A percentile compares a stretch with the other conserved stretches of the same genome.
phyloP scores from a whole-genome alignment of 2,888 invertebrate species.

The Antheraea yamamai region DNA sequence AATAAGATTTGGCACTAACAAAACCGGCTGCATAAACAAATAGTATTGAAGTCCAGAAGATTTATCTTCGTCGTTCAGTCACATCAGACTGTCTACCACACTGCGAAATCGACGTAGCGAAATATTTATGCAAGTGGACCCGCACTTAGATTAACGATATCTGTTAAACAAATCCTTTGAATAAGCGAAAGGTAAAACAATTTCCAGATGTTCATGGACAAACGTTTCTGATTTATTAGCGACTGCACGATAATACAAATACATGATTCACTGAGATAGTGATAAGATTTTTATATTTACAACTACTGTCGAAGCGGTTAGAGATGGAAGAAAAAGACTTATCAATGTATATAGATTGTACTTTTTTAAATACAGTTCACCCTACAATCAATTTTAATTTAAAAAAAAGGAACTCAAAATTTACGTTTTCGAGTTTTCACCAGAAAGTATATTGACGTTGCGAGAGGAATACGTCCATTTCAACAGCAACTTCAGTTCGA shows the following conservation, averaged over 20 bases:
- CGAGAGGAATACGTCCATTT: too few species aligned
- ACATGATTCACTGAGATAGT: background rate
- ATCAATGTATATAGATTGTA: background rate
- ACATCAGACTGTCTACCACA: background rate
- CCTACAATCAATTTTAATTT: too few species aligned
- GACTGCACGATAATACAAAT: background rate
- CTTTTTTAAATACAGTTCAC: background rate
- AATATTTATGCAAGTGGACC: background rate
- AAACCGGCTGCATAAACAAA: background rate
- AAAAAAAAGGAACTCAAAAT: too few species aligned
- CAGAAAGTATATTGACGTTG: too few species aligned
- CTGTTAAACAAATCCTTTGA: background rate
- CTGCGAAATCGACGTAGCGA: background rate
- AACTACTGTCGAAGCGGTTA: background rate
- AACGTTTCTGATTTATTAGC: background rate
- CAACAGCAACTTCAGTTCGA: too few species aligned
- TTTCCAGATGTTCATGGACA: background rate
- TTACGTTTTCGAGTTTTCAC: too few species aligned
- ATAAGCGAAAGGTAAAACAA: background rate
- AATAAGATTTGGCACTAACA: background rate
- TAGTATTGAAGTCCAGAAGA: background rate
- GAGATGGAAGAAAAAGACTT: background rate
- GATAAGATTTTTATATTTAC: background rate
- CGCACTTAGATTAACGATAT: conserved; percentile 9
- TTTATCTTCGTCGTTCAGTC: background rate